These are phyloP conservation scores for Thymelicus acteon DNA, from an alignment of 2,888 invertebrate species.

Conservation along the genomic window DNA sequence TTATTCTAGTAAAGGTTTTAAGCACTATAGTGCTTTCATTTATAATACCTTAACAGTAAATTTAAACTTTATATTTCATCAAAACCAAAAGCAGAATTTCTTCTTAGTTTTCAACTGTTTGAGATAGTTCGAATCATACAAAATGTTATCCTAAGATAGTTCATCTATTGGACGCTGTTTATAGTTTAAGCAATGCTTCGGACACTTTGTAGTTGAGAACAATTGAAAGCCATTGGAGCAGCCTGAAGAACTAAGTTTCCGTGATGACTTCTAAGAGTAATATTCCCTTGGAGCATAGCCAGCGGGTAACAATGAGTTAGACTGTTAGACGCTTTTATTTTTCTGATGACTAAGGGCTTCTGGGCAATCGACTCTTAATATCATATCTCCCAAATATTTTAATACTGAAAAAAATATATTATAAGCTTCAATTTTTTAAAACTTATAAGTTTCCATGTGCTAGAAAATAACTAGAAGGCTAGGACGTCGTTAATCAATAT, in stretches of 20 bases:
- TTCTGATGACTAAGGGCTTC: neutral
- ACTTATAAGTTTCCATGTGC: too few relatives aligned
- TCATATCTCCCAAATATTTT: too few relatives aligned
- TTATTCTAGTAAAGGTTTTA: too few relatives aligned
- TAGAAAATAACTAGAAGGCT: too few relatives aligned
- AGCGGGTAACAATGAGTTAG: neutral
- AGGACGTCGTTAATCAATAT: too few relatives aligned
- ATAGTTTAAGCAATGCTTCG: constrained; percentile 24
- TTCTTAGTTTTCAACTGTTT: constrained; percentile 8
- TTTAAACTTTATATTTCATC: too few relatives aligned
- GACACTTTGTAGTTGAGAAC: constrained; percentile 14
- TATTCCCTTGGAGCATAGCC: constrained; percentile 9
- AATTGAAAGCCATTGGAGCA: constrained; percentile 13
- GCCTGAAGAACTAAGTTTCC: constrained; percentile 17
- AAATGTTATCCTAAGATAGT: constrained; percentile 24
- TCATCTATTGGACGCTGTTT: constrained; percentile 1
- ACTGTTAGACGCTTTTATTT: neutral
- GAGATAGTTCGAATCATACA: constrained; percentile 4
- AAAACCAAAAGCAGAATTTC: too few relatives aligned
- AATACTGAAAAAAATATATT: too few relatives aligned
- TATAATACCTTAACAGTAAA: too few relatives aligned
- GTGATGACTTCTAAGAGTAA: neutral
- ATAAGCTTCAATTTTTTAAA: too few relatives aligned
- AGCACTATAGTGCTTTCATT: too few relatives aligned
- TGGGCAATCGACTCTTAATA: neutral